Conservation (phyloP, 2,113 vertebrate species). For the Hippopotamus amphibius region DNA sequence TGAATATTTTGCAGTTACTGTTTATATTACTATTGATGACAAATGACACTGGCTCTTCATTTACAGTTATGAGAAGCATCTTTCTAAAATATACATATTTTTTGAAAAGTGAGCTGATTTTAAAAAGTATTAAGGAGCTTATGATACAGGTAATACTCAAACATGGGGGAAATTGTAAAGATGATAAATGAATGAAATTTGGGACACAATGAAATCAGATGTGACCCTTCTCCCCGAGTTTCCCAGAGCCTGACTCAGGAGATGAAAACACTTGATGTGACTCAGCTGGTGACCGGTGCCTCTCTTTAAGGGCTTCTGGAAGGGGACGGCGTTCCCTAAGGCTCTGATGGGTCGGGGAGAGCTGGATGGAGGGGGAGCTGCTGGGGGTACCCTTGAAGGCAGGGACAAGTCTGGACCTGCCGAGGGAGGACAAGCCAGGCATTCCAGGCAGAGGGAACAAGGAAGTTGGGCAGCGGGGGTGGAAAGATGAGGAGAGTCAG, state of each 20-base stretch:
- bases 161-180: neutral
- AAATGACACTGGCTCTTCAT: neutral
- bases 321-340: accelerated
- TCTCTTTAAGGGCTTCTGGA: neutral
- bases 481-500: no score
- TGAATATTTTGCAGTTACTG: neutral
- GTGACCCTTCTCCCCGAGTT: neutral
- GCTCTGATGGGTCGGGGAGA: neutral
- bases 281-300: accelerated
- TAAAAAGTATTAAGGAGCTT: neutral
- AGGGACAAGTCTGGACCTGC: no score
- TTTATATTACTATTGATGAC: neutral
- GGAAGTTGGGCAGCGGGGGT: neutral
- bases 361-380: neutral
- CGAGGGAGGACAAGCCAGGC: accelerated
- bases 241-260: neutral
- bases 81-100: neutral
- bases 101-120: neutral
- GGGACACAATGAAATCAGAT: neutral
- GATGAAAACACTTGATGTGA: accelerated
- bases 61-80: neutral
- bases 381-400: neutral
- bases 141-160: neutral
- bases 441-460: neutral
- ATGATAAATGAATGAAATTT: neutral